A percentile compares a stretch with the other conserved stretches of the same genome.
Conservation (phyloP, 2,888 invertebrate species). For the Pollenia amentaria region DNA sequence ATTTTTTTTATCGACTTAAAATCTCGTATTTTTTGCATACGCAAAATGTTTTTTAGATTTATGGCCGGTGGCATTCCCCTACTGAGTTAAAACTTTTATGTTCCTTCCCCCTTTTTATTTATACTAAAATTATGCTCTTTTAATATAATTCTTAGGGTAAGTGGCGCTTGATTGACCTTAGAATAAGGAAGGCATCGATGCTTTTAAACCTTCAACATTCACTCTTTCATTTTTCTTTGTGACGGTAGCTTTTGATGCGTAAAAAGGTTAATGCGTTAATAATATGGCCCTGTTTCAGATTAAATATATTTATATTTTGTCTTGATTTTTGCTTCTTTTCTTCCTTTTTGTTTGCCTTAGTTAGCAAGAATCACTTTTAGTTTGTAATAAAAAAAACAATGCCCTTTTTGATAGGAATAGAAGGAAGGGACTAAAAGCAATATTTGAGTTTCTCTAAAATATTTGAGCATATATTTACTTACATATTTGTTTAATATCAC, state of each 20-base stretch:
- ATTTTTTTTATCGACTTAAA: no score
- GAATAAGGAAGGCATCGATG: slow-evolving; percentile 31
- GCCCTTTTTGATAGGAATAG: neutral
- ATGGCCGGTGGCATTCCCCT: slow-evolving; percentile 41
- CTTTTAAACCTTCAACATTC: neutral
- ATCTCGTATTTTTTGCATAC: no score
- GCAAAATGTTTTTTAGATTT: slow-evolving; percentile 17
- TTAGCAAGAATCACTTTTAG: slow-evolving; percentile 3
- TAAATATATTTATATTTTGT: slow-evolving; percentile 6
- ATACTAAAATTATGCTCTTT: neutral
- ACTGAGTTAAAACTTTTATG: slow-evolving; percentile 46
- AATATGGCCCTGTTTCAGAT: slow-evolving; percentile 31
- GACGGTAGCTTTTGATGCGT: slow-evolving; percentile 56
- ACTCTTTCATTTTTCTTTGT: slow-evolving; percentile 29
- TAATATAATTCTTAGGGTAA: slow-evolving; percentile 15
- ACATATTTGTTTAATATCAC: slow-evolving; percentile 21
- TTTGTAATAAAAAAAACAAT: slow-evolving; percentile 1
- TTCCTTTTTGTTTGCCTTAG: neutral
- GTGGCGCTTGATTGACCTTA: slow-evolving; percentile 58
- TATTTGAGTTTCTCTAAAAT: slow-evolving; percentile 20
- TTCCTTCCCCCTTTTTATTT: neutral
- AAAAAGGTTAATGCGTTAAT: slow-evolving; percentile 68
- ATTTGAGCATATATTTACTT: slow-evolving; percentile 3
- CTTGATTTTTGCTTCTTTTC: slow-evolving; percentile 3
- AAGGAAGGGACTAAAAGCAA: slow-evolving; percentile 18